Conservation (phyloP, 2,113 vertebrate species). For the Chauna torquata region DNA sequence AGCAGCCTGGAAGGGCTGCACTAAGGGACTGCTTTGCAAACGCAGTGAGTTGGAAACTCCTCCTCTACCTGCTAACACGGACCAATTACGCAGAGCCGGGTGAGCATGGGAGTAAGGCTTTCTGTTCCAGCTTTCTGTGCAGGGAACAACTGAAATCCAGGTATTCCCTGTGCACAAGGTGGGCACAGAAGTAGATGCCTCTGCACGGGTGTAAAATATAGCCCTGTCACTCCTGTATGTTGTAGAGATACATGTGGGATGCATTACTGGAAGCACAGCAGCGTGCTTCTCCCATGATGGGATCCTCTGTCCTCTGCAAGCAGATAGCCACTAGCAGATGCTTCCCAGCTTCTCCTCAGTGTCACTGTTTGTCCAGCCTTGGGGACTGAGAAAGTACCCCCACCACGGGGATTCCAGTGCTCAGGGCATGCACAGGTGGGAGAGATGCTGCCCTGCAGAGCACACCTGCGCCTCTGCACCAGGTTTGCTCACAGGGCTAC, state of each 20-base stretch:
- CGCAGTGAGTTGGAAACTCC: not conserved
- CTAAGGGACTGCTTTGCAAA: not conserved
- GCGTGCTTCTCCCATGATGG: not conserved
- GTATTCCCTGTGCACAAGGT: not conserved
- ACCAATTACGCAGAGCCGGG: not conserved
- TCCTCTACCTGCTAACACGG: not conserved
- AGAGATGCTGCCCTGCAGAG: not conserved
- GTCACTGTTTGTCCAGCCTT: not conserved
- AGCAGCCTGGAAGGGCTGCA: not conserved
- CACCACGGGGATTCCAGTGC: not conserved
- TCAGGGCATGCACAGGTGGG: not conserved
- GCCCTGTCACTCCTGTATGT: not conserved
- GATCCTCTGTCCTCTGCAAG: not conserved
- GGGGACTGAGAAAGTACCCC: not conserved
- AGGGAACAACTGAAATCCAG: not conserved
- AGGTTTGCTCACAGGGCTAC: not conserved
- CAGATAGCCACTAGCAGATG: not conserved
- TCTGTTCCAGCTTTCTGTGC: not conserved
- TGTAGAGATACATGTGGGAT: not conserved
- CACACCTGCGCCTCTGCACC: not conserved
- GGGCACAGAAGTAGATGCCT: not conserved
- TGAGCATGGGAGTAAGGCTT: not conserved
- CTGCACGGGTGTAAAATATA: not conserved
- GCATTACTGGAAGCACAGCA: not conserved
- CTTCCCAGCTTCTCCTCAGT: not conserved